Evolutionary conservation across 1,140 invertebrate genomes (phyloP).

Genomic region (Asobara japonica): DNA sequence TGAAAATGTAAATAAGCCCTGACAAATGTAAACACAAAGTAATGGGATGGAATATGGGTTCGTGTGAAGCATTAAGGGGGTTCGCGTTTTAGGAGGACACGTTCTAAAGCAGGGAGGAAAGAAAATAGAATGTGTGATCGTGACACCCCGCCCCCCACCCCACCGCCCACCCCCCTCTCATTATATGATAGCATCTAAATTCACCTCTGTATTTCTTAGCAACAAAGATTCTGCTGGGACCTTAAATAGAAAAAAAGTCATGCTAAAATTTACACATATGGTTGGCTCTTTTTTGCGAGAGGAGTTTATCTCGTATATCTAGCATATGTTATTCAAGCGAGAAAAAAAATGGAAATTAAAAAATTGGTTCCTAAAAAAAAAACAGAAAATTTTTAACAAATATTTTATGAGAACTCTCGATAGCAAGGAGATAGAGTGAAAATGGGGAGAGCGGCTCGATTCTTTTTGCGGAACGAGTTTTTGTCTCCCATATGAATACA

Average conservation of each 20-base stretch:
- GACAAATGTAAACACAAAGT: neutral
- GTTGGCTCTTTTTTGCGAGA: neutral
- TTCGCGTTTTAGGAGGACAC: neutral
- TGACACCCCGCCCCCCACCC: neutral
- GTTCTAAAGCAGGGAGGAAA: neutral
- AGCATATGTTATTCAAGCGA: too few species aligned
- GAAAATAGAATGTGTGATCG: neutral
- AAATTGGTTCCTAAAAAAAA: too few species aligned
- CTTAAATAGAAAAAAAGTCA: neutral
- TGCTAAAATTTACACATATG: neutral
- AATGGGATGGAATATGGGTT: neutral
- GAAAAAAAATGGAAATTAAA: too few species aligned
- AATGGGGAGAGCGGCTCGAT: too few species aligned
- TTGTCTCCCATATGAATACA: slow-evolving; percentile 1
- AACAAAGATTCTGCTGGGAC: neutral
- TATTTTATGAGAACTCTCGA: too few species aligned
- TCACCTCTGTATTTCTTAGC: neutral
- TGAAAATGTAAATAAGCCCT: neutral
- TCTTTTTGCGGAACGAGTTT: too few species aligned
- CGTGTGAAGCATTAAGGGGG: neutral
- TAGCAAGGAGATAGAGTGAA: too few species aligned
- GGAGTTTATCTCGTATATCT: too few species aligned
- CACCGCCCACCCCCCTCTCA: neutral
- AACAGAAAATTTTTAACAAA: too few species aligned
- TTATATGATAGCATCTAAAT: slow-evolving; percentile 4